These are phyloP conservation scores for Zonotrichia albicollis DNA, from an alignment of 2,797 vertebrate species.

Conservation along the genomic window DNA sequence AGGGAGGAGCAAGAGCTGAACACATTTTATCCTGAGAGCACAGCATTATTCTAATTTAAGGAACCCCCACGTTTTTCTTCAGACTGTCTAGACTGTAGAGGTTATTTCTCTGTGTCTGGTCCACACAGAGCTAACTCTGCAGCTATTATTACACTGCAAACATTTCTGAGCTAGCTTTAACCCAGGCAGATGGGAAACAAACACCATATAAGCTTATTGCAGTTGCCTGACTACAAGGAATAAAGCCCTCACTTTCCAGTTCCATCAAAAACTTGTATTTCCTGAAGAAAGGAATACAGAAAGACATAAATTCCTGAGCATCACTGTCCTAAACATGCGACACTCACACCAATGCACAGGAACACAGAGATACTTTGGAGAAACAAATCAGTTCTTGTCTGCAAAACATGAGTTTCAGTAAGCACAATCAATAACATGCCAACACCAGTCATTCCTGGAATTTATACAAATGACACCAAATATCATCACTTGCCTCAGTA, in stretches of 20 bases:
- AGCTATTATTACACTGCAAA: background rate
- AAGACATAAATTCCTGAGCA: background rate
- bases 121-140: background rate
- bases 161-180: background rate
- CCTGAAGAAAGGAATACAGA: background rate
- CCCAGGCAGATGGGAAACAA: background rate
- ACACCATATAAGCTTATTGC: background rate
- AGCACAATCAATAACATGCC: background rate
- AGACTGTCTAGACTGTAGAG: background rate
- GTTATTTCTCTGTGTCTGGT: background rate
- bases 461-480: background rate
- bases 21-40: background rate
- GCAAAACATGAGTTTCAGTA: background rate
- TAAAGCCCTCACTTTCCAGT: background rate
- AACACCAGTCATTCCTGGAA: background rate
- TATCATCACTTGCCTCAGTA: background rate
- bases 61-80: background rate
- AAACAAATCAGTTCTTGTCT: background rate
- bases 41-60: background rate
- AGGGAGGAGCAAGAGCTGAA: background rate
- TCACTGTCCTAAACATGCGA: background rate
- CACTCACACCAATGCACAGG: rapidly evolving
- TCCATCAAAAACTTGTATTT: background rate
- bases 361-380: background rate
- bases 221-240: background rate